A percentile compares a stretch with the other conserved stretches of the same genome.
Conservation (phyloP, 1,140 invertebrate species). For the Diabrotica virgifera region DNA sequence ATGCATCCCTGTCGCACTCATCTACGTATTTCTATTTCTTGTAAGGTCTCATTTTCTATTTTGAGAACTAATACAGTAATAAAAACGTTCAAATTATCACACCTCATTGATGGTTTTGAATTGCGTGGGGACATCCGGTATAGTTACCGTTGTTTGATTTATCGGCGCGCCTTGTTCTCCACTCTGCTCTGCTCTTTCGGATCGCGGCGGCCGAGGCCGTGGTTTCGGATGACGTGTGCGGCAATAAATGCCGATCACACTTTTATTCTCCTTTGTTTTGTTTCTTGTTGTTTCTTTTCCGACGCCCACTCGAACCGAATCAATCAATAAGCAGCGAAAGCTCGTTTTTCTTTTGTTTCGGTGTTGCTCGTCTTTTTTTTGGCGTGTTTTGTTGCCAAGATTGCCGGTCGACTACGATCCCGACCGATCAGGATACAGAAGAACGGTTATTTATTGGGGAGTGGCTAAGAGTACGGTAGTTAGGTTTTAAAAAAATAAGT, state of each 20-base stretch:
- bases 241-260: slow-evolving; percentile 1
- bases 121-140: neutral
- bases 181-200: neutral
- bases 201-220: neutral
- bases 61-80: no score
- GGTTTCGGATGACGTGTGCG: neutral
- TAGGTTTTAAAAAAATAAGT: no score
- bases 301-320: neutral
- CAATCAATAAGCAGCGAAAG: slow-evolving; percentile 2
- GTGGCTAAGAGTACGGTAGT: neutral
- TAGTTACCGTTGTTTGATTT: neutral
- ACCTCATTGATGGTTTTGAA: no score
- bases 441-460: neutral
- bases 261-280: slow-evolving; percentile 3
- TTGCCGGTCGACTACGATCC: neutral
- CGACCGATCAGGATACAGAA: neutral
- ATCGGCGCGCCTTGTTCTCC: neutral
- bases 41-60: no score
- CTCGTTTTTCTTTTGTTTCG: slow-evolving; percentile 2
- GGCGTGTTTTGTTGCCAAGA: neutral
- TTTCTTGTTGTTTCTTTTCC: slow-evolving; percentile 1
- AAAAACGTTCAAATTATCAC: no score
- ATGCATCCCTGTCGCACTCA: no score
- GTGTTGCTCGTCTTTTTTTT: neutral
- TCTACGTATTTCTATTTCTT: no score